Base-by-base conservation (phyloP, 2,888 invertebrate genomes). In the Altica lythri region DNA sequence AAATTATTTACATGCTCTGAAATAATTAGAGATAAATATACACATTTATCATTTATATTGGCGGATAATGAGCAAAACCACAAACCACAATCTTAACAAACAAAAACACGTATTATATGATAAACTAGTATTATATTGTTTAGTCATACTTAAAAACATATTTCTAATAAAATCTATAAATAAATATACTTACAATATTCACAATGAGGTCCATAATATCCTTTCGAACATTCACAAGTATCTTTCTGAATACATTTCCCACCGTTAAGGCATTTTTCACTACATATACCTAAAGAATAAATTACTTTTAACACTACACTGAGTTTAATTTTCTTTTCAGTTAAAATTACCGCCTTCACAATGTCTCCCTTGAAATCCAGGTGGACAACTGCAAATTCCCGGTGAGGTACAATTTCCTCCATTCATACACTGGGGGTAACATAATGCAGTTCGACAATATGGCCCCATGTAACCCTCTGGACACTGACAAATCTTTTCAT, bases 211-310 rank as follows among this genome's bases (percentile, higher is more conserved):
- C 95, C 96, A 72, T 90, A 93, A 75, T 90, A 95, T 34, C 95
- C 95, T 73, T 89, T 91, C 0, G 90, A 85, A 76, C 95, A 96
- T 67, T 90, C 89, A 71, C 96, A 96, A 17, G 89, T 91, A 74
- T 95, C 95, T 75, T 94, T 95, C 74, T 94, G 93, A 66, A 95
- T 85, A 73, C 96, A 96, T 76, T 93, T 93, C 2, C 96, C 96
- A 13, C 95, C 94, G 74, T 96, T 95, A 59, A 90, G 78, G 76
- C 96, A 96, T 75, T 92, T 93, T 68, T 93, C 86, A 10, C 87
- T 83, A 75, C 95, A 95, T 71, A 95, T 93, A 62, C 94, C 94
- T 94, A 77, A 30, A 78, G 8, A 19, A 19, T 17, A 35, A 14
- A n/a, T n/a, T n/a, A n/a, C n/a, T n/a, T n/a, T n/a, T n/a, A n/a